Base-by-base conservation (phyloP, 2,888 invertebrate species). In the Trachelus tabidus region DNA sequence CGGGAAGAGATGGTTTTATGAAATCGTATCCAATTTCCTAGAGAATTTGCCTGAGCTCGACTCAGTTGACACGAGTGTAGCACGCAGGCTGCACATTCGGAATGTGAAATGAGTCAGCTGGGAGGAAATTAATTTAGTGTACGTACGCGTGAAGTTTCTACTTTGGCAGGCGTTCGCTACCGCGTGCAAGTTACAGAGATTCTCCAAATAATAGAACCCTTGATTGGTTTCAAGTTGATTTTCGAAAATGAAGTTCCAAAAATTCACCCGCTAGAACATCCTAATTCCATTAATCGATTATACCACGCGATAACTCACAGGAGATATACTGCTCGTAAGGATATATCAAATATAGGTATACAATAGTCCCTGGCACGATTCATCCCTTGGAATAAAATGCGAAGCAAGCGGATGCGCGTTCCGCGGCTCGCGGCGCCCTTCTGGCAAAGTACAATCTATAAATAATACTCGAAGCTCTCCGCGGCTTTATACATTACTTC, bases 61-160 rank as follows among this genome's bases (percentile, higher is more conserved):
- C 69, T 79, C 78, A 73, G 75, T 79, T 76, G 84, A 79, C 79
- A 73, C 80, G 79, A 77, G 23, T 71, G 71, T 71, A 31, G 34
- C 71, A 31, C 34, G 75, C 75, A 76, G 77, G 76, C 68, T 73
- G 68, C 76, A 75, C 80, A 78, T 80, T 77, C 81, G 84, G 84
- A 86, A 87, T 87, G 87, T 83, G 82, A 85, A 86, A 87, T 86
- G 85, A 85, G 81, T 77, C 81, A 79, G 77, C 77, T 79, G 77
- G 77, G 81, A 77, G 85, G 81, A 83, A 87, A 87, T 87, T 87
- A 87, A 87, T 87, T 87, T 85, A 81, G 81, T 82, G 75, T 76
- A 81, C 79, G 82, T 81, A 79, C 81, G 81, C 80, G 79, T 73
- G 77, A 77, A 75, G 76, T 77, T 79, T 68, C 75, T 77, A 75